Evolutionary conservation across 1,140 invertebrate genomes (phyloP).

Genomic region (Ericerus pela): DNA sequence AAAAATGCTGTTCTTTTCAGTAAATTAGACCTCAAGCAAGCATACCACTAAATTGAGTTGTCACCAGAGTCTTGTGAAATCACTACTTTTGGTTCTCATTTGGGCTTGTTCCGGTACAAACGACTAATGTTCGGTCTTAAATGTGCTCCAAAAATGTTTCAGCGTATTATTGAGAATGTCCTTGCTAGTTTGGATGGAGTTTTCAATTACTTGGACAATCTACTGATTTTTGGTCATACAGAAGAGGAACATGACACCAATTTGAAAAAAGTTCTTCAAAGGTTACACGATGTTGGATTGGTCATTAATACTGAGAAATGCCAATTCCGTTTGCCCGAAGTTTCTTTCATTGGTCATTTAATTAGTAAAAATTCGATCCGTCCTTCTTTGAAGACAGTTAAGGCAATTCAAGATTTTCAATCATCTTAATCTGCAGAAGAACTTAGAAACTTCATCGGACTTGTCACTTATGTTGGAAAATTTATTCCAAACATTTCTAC

Average conservation of each 20-base stretch:
- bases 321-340: not conserved
- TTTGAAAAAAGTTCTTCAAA: not conserved
- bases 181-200: not conserved
- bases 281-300: not conserved
- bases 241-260: not conserved
- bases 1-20: not conserved
- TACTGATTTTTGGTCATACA: not conserved
- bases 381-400: not conserved
- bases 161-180: not conserved
- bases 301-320: not conserved
- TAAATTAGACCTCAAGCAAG: not conserved
- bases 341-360: not conserved
- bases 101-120: not conserved
- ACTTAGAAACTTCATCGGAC: not conserved
- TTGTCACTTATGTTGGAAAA: not conserved
- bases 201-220: not conserved
- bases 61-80: not conserved
- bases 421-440: not conserved
- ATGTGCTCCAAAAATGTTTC: not conserved
- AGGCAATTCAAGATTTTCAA: not conserved
- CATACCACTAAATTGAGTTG: not conserved
- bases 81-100: not conserved
- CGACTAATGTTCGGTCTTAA: not conserved
- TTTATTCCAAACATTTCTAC: not conserved
- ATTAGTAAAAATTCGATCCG: not conserved